These are phyloP conservation scores for Vidua chalybeata DNA, from an alignment of 2,113 vertebrate species.

Conservation along the genomic window DNA sequence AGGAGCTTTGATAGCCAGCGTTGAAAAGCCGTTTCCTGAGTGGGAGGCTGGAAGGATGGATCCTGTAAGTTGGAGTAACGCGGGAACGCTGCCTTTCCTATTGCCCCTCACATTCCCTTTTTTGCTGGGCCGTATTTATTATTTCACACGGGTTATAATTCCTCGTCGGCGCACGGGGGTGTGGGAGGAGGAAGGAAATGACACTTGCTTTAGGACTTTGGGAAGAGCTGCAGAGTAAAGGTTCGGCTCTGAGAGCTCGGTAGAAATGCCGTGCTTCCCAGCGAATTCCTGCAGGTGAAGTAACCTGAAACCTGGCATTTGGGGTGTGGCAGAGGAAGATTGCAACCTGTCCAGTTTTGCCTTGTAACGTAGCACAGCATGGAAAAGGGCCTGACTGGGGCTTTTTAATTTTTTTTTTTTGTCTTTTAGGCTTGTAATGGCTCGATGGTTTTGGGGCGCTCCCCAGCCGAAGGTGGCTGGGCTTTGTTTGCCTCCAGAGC, in stretches of 20 bases:
- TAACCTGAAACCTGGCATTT: background rate
- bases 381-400: background rate
- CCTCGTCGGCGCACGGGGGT: rapidly evolving
- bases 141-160: conserved; percentile 22
- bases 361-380: background rate
- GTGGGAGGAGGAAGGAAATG: conserved; percentile 14
- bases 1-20: background rate
- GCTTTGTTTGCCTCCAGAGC: background rate
- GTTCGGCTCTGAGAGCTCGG: background rate
- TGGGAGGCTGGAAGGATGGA: background rate
- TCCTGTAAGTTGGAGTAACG: background rate
- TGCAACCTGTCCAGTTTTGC: conserved; percentile 32
- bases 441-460: background rate
- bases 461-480: background rate
- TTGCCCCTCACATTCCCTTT: background rate
- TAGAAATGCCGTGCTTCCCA: background rate
- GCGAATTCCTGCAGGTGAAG: background rate
- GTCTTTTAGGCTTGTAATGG: too few species aligned
- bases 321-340: conserved; percentile 26
- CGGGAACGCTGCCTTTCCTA: background rate
- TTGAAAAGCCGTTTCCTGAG: conserved; percentile 14
- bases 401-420: background rate
- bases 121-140: background rate
- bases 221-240: background rate
- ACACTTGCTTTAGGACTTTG: background rate